phyloP scores from a whole-genome alignment of 2,113 vertebrate genomes.

The Lasiurus cinereus region DNA sequence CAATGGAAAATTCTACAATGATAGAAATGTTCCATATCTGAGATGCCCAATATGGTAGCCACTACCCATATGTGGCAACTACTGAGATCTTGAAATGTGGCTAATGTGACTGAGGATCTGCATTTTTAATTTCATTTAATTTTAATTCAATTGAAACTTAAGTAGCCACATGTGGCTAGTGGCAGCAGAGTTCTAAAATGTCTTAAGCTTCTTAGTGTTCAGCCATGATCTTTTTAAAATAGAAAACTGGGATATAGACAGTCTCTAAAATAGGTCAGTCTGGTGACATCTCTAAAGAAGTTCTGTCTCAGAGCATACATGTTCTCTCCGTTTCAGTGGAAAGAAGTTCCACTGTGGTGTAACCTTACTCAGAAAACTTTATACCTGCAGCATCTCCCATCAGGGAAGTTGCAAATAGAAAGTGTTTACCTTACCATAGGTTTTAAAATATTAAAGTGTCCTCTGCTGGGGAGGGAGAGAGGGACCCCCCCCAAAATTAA shows the following conservation, averaged over 20 bases:
- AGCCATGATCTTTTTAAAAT: background rate
- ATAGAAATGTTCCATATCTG: background rate
- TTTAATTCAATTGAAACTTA: conserved; percentile 23
- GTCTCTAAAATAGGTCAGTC: background rate
- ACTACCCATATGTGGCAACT: background rate
- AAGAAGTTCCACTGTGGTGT: background rate
- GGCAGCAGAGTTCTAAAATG: background rate
- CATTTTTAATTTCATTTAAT: background rate
- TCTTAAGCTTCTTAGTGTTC: background rate
- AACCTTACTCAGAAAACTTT: conserved; percentile 16
- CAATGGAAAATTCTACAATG: background rate
- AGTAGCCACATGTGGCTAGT: background rate
- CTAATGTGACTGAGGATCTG: background rate
- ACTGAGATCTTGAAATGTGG: background rate
- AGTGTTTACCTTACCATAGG: background rate
- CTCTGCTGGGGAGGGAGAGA: rapidly evolving
- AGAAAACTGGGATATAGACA: background rate
- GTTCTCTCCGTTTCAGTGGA: background rate
- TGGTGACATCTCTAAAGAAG: background rate
- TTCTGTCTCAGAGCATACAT: background rate
- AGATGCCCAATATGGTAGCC: background rate
- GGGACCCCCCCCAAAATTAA: background rate
- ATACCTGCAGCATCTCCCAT: background rate
- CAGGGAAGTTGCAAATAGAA: conserved; percentile 7
- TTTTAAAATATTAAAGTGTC: conserved; percentile 43